Conservation (phyloP, 2,888 invertebrate species). For the Trilocha varians region DNA sequence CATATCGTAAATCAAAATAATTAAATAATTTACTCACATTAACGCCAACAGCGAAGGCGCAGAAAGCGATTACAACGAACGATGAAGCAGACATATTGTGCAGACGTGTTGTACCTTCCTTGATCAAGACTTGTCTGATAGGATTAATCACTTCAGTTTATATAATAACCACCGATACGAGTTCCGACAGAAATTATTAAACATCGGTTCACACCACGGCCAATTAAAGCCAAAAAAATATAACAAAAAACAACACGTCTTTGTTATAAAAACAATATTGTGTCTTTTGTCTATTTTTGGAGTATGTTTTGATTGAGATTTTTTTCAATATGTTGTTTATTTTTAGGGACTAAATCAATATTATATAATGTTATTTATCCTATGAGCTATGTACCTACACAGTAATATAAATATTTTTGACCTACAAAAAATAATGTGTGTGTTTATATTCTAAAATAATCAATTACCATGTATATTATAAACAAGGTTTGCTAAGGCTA, state of each 20-base stretch:
- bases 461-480: no score
- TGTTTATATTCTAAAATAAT: no score
- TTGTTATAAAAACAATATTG: not conserved
- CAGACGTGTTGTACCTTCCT: constrained; percentile 2
- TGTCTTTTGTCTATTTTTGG: not conserved
- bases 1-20: no score
- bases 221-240: constrained; percentile 1
- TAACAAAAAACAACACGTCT: not conserved
- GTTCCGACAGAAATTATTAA: constrained; percentile 1
- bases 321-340: no score
- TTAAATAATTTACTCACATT: constrained; percentile 1
- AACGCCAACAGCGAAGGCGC: constrained; percentile 8
- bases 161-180: constrained; percentile 4
- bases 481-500: no score
- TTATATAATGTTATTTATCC: no score
- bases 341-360: no score
- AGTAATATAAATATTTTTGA: no score
- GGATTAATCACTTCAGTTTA: constrained; percentile 8
- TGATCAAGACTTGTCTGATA: constrained; percentile 1
- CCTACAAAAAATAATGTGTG: no score
- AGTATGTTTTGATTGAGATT: not conserved
- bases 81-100: constrained; percentile 10
- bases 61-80: constrained; percentile 10
- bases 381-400: no score
- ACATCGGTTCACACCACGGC: constrained; percentile 1